Evolutionary conservation across 2,797 vertebrate species (phyloP).

Genomic region (Pantherophis vulpinus): DNA sequence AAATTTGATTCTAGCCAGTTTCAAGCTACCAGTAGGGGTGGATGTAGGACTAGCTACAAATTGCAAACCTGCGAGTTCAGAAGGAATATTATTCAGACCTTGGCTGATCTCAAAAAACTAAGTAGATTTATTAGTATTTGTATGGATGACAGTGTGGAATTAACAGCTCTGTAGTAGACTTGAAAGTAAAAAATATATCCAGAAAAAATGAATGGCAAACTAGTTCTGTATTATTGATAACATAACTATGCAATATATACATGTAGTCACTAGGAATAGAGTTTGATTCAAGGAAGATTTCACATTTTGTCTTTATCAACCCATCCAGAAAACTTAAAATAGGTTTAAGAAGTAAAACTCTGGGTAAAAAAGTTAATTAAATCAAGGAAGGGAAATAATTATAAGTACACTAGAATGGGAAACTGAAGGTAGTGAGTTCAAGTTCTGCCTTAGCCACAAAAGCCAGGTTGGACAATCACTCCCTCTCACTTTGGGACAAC

Average conservation of each 20-base stretch:
- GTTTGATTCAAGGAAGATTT: neutral
- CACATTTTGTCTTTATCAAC: neutral
- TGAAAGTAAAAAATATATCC: neutral
- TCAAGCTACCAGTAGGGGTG: neutral
- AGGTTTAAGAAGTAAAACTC: neutral
- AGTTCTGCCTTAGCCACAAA: neutral
- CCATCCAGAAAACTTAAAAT: neutral
- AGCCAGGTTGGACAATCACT: neutral
- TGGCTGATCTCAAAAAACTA: neutral
- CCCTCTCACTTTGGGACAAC: neutral
- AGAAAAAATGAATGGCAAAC: neutral
- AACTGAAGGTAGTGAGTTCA: neutral
- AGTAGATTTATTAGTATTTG: neutral
- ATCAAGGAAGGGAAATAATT: neutral
- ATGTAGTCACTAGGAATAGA: neutral
- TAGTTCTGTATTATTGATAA: neutral
- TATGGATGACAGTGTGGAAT: neutral
- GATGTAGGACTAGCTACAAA: neutral
- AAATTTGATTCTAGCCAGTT: neutral
- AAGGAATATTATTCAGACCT: neutral
- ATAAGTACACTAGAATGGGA: neutral
- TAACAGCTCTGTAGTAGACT: neutral
- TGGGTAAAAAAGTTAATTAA: neutral
- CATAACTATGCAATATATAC: neutral
- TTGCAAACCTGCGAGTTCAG: neutral